A percentile compares a stretch with the other conserved stretches of the same genome.
Evolutionary conservation across 2,797 vertebrate species (phyloP).

Genomic region (Knipowitschia caucasica): DNA sequence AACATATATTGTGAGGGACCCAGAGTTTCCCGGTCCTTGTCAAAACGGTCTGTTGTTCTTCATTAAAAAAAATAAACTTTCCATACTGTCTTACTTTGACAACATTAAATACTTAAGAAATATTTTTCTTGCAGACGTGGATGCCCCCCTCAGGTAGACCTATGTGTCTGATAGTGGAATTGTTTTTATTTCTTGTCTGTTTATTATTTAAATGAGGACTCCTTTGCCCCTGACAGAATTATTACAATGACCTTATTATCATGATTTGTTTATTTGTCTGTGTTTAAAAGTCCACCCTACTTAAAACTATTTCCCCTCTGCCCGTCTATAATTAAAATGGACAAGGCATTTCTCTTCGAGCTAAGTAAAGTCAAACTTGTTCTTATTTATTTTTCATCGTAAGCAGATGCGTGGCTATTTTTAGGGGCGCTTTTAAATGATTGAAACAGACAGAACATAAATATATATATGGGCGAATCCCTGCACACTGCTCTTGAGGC

Average conservation of each 20-base stretch:
- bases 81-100: no score
- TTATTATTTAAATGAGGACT: no score
- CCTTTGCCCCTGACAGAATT: no score
- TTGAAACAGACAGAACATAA: not conserved
- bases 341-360: not conserved
- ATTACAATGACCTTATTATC: not conserved
- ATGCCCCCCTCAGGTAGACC: no score
- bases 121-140: no score
- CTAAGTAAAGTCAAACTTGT: not conserved
- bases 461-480: not conserved
- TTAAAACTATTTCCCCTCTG: not conserved
- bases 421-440: not conserved
- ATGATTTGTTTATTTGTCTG: not conserved
- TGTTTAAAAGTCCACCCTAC: not conserved
- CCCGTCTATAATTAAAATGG: not conserved
- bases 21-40: no score
- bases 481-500: not conserved
- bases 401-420: conserved; percentile 2
- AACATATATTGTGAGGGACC: no score
- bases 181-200: no score
- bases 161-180: no score
- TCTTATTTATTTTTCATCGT: conserved; percentile 4
- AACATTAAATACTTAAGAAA: no score
- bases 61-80: no score
- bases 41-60: no score